phyloP scores from a whole-genome alignment of 1,140 invertebrate species.

The Liolophura sinensis region DNA sequence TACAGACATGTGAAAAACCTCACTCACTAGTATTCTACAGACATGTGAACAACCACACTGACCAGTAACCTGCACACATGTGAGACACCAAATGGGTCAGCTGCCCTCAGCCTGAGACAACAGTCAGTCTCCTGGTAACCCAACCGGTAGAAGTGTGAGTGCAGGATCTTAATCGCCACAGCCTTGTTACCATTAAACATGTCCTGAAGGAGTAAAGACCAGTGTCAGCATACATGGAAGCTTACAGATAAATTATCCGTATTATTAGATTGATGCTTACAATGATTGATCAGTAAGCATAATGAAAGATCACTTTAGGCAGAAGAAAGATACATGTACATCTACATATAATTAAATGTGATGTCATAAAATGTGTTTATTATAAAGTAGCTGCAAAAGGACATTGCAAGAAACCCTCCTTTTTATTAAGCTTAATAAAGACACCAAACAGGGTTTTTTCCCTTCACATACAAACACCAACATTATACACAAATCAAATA shows the following conservation, averaged over 20 bases:
- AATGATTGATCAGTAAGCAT: conserved; percentile 1
- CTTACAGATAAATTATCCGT: conserved; percentile 5
- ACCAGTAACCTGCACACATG: conserved; percentile 44
- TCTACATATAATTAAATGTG: neutral
- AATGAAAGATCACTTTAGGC: neutral
- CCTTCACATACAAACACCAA: neutral
- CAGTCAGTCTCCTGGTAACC: conserved; percentile 53
- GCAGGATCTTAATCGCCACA: conserved; percentile 54
- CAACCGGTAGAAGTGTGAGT: conserved; percentile 42
- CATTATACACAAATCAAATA: neutral
- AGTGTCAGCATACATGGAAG: neutral
- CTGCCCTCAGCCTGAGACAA: conserved; percentile 34
- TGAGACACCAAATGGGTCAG: conserved; percentile 42
- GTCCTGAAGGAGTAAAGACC: conserved; percentile 39
- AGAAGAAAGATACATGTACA: too few relatives aligned
- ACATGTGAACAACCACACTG: conserved; percentile 1
- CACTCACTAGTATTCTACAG: too few relatives aligned
- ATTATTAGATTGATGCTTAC: conserved; percentile 4
- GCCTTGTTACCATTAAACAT: conserved; percentile 36
- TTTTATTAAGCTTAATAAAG: neutral
- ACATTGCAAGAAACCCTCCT: neutral
- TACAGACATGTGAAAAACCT: too few relatives aligned
- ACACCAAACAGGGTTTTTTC: neutral
- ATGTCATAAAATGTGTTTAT: neutral
- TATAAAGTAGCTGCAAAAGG: neutral